Evolutionary conservation across 2,888 invertebrate species (phyloP).

Genomic region (Chrysodeixis includens): DNA sequence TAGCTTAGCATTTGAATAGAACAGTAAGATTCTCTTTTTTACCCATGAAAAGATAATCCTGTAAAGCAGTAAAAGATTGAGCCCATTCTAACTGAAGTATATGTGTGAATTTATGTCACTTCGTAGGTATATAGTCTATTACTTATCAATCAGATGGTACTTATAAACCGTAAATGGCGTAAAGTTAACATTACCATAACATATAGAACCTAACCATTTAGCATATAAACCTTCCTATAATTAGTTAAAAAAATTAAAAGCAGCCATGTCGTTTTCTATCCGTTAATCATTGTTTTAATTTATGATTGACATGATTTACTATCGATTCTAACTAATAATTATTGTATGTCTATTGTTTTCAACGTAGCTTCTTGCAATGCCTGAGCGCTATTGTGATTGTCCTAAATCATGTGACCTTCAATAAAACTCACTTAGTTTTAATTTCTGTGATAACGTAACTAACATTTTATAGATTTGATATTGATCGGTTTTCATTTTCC

Average conservation of each 20-base stretch:
- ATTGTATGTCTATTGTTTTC: conserved; percentile 6
- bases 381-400: not conserved
- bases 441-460: not conserved
- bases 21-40: no score
- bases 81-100: no score
- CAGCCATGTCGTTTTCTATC: not conserved
- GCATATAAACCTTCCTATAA: not conserved
- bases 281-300: conserved; percentile 3
- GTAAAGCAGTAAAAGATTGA: no score
- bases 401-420: not conserved
- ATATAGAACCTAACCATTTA: no score
- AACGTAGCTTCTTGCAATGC: not conserved
- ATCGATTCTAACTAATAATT: conserved; percentile 5
- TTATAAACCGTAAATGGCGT: no score
- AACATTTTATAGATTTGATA: not conserved
- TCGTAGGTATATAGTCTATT: no score
- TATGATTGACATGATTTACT: conserved; percentile 5
- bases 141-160: no score
- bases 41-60: no score
- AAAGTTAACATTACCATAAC: no score
- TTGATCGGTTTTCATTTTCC: no score
- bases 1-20: no score
- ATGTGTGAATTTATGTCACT: no score
- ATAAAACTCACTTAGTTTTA: not conserved
- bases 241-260: not conserved